Conservation (phyloP, 2,888 invertebrate genomes). For the Ditula angustiorana region DNA sequence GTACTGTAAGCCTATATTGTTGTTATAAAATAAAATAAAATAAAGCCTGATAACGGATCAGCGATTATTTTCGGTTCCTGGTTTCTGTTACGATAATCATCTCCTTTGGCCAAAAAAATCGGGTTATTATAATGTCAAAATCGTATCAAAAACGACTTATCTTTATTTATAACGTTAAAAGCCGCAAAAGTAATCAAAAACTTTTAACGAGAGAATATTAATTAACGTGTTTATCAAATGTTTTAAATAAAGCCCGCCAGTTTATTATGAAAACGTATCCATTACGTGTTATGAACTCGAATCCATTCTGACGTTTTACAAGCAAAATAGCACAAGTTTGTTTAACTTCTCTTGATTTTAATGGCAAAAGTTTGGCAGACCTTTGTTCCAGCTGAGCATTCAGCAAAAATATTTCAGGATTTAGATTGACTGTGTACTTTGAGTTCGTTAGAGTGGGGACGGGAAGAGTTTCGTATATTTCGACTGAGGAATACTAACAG, state of each 20-base stretch:
- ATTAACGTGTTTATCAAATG: constrained; percentile 3
- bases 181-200: not conserved
- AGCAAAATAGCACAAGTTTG: constrained; percentile 33
- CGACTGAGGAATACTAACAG: not conserved
- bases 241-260: constrained; percentile 8
- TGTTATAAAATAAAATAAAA: too few relatives aligned
- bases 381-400: constrained; percentile 46
- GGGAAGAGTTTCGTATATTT: constrained; percentile 6
- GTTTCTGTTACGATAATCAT: too few relatives aligned
- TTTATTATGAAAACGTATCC: constrained; percentile 31
- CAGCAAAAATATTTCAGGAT: constrained; percentile 41
- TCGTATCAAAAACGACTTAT: too few relatives aligned
- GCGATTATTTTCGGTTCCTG: too few relatives aligned
- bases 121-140: too few relatives aligned
- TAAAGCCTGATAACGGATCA: too few relatives aligned
- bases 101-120: too few relatives aligned
- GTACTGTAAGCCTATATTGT: too few relatives aligned
- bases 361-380: constrained; percentile 49
- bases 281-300: constrained; percentile 32
- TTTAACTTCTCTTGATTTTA: constrained; percentile 49
- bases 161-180: too few relatives aligned
- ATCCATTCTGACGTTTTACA: constrained; percentile 29
- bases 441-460: constrained; percentile 13
- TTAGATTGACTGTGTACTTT: constrained; percentile 35
- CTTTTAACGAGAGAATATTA: not conserved